phyloP scores from a whole-genome alignment of 53 echinoderm and acorn worm genomes.

The Arbacia lixula region DNA sequence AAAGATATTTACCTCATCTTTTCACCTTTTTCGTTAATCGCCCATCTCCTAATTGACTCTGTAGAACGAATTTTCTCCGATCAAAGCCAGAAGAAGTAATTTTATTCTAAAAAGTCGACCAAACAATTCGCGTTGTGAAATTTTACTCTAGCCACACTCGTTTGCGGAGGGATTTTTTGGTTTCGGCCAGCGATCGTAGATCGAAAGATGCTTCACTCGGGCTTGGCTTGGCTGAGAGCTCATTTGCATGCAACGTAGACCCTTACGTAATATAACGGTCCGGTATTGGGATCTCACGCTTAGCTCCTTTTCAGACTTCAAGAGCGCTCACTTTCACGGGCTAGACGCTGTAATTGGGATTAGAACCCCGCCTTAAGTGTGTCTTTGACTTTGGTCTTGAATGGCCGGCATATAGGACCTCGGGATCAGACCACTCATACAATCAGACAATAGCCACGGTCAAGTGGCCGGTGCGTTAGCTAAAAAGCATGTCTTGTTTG shows the following conservation, averaged over 20 bases:
- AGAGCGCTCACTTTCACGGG: constrained; percentile 15
- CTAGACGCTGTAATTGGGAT: constrained; percentile 53
- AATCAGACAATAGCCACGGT: too few species aligned
- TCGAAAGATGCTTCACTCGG: background rate
- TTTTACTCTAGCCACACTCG: too few species aligned
- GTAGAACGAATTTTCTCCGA: too few species aligned
- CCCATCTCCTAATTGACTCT: too few species aligned
- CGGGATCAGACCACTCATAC: too few species aligned
- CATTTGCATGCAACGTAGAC: constrained; percentile 50
- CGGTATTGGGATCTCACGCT: background rate
- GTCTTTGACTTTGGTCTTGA: constrained; percentile 41
- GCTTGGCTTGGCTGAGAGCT: background rate
- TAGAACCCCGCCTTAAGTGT: background rate
- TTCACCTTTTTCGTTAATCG: too few species aligned
- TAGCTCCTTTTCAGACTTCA: background rate
- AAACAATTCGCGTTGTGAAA: too few species aligned
- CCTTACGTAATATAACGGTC: constrained; percentile 57
- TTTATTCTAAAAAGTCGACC: too few species aligned
- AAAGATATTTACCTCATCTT: too few species aligned
- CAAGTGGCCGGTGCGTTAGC: background rate
- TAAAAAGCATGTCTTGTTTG: too few species aligned
- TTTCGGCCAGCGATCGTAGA: constrained; percentile 2
- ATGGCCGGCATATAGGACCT: too few species aligned
- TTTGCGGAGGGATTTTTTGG: background rate
- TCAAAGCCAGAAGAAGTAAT: too few species aligned